phyloP scores from a whole-genome alignment of 2,888 invertebrate genomes.

The Ligdia adustata region DNA sequence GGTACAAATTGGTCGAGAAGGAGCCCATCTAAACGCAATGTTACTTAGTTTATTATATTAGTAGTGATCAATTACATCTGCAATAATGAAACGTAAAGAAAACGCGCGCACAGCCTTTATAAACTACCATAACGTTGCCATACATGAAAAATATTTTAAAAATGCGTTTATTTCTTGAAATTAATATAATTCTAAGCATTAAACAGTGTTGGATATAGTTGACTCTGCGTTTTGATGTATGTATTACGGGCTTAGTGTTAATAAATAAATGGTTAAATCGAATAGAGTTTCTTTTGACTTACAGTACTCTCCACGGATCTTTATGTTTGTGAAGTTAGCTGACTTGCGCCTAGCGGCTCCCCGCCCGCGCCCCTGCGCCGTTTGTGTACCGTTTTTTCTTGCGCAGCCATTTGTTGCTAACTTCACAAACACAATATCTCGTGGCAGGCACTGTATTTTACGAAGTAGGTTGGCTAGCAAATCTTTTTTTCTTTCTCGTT shows the following conservation, averaged over 20 bases:
- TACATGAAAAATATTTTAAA: slow-evolving; percentile 39
- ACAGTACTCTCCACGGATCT: too few relatives aligned
- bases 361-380: too few relatives aligned
- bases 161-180: slow-evolving; percentile 60
- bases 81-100: slow-evolving; percentile 59
- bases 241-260: slow-evolving; percentile 37
- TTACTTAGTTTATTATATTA: slow-evolving; percentile 57
- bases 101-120: slow-evolving; percentile 46
- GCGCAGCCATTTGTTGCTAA: too few relatives aligned
- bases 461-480: too few relatives aligned
- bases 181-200: slow-evolving; percentile 75
- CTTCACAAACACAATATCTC: too few relatives aligned
- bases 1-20: slow-evolving; percentile 96
- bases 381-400: too few relatives aligned
- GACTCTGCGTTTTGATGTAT: slow-evolving; percentile 33
- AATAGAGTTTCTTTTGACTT: slow-evolving; percentile 74
- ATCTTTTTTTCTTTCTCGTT: too few relatives aligned
- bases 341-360: too few relatives aligned
- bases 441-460: too few relatives aligned
- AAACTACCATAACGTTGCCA: slow-evolving; percentile 47
- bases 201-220: slow-evolving; percentile 42
- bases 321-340: too few relatives aligned
- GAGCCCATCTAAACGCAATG: slow-evolving; percentile 85
- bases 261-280: slow-evolving; percentile 38
- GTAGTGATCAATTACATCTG: slow-evolving; percentile 63